These are phyloP conservation scores for Setophaga coronata DNA, from an alignment of 2,113 vertebrate genomes.

Conservation along the genomic window DNA sequence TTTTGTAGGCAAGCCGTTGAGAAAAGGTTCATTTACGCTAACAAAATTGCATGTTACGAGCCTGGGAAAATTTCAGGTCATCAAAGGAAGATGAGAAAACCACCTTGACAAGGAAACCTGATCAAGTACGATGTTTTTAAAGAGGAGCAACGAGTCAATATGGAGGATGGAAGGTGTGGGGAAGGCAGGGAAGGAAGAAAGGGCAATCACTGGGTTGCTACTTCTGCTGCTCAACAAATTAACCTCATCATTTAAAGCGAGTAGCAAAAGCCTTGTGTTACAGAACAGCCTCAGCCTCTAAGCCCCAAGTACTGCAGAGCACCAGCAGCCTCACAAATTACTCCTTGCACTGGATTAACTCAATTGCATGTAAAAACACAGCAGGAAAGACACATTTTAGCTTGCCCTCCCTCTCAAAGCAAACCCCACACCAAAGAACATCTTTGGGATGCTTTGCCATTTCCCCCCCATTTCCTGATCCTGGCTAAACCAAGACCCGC, in stretches of 20 bases:
- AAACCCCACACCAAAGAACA: background rate
- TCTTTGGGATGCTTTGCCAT: background rate
- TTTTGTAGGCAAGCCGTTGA: background rate
- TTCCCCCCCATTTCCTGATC: rapidly evolving
- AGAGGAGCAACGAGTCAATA: background rate
- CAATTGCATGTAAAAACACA: background rate
- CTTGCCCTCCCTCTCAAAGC: background rate
- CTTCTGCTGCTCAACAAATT: background rate
- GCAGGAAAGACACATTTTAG: background rate
- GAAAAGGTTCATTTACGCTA: background rate
- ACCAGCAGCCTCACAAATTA: background rate
- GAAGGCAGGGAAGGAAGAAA: background rate
- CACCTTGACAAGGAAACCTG: background rate
- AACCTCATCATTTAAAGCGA: background rate
- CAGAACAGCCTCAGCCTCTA: background rate
- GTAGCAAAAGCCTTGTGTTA: background rate
- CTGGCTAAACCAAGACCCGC: background rate
- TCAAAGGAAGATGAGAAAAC: slow-evolving; percentile 19
- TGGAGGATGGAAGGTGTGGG: background rate
- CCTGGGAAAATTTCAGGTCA: slow-evolving; percentile 29
- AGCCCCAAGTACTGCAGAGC: background rate
- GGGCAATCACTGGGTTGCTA: background rate
- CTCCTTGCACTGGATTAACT: background rate
- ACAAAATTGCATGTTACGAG: background rate
- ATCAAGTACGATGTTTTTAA: background rate